phyloP scores from a whole-genome alignment of 2,888 invertebrate genomes.

The Rhabditophanes sp. region DNA sequence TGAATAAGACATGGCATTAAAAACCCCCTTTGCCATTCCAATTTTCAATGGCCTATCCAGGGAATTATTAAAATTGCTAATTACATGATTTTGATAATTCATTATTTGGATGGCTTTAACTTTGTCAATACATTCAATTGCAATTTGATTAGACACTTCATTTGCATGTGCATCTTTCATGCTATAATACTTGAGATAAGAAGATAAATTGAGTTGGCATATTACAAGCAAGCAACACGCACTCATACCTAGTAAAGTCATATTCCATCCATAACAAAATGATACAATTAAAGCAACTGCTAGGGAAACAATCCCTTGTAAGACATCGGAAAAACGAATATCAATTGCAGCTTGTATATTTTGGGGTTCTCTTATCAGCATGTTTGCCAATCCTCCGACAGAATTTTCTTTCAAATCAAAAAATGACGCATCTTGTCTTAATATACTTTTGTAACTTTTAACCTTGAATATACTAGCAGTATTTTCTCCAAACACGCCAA shows the following conservation, averaged over 20 bases:
- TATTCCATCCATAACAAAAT: slow-evolving; percentile 26
- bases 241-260: slow-evolving; percentile 34
- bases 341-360: slow-evolving; percentile 45
- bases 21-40: not conserved
- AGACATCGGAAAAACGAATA: slow-evolving; percentile 28
- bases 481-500: slow-evolving; percentile 24
- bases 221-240: too few species aligned
- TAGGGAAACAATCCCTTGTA: slow-evolving; percentile 18
- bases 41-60: slow-evolving; percentile 1
- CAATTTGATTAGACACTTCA: slow-evolving; percentile 1
- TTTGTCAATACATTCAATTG: slow-evolving; percentile 3
- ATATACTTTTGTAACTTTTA: slow-evolving; percentile 44
- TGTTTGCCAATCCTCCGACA: slow-evolving; percentile 43
- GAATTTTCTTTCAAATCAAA: slow-evolving; percentile 46
- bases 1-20: slow-evolving; percentile 1
- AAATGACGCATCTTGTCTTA: slow-evolving; percentile 46
- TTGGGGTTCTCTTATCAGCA: slow-evolving; percentile 47
- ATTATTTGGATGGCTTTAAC: slow-evolving; percentile 2
- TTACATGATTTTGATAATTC: not conserved
- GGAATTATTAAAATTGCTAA: not conserved
- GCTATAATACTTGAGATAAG: too few species aligned
- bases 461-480: slow-evolving; percentile 34
- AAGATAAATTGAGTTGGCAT: too few species aligned
- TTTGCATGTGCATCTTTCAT: too few species aligned
- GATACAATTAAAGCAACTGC: slow-evolving; percentile 22